A percentile compares a stretch with the other conserved stretches of the same genome.
Conservation (phyloP, 1,140 invertebrate species). For the Drosophila punjabiensis region DNA sequence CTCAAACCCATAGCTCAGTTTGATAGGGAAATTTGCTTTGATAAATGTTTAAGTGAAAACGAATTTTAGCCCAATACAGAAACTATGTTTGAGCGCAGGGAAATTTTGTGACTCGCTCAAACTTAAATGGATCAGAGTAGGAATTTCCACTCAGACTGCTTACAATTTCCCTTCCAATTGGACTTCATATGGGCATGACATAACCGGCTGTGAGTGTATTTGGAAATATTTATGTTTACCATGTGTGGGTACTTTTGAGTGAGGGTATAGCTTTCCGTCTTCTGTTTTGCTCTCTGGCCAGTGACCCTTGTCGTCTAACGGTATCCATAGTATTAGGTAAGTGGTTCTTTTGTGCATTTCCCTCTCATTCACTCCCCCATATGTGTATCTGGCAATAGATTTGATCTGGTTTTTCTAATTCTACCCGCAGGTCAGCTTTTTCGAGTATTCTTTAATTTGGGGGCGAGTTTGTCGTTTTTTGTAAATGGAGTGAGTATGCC, state of each 20-base stretch:
- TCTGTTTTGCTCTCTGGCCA: slow-evolving; percentile 55
- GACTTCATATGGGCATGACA: slow-evolving; percentile 60
- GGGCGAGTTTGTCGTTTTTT: slow-evolving; percentile 7
- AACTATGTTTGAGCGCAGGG: not conserved
- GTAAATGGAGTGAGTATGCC: not conserved
- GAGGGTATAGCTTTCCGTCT: slow-evolving; percentile 42
- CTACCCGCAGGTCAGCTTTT: slow-evolving; percentile 32
- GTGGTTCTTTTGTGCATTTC: slow-evolving; percentile 35
- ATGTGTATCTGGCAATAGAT: not conserved
- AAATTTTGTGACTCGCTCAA: not conserved
- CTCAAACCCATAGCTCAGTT: not conserved
- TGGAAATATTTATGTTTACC: not conserved
- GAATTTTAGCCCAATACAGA: slow-evolving; percentile 15
- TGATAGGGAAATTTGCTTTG: not conserved
- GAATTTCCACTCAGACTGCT: slow-evolving; percentile 2
- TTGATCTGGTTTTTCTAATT: slow-evolving; percentile 33
- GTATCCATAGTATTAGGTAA: slow-evolving; percentile 81
- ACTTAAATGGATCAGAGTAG: not conserved
- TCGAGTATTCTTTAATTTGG: slow-evolving; percentile 10
- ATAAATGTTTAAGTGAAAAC: not conserved
- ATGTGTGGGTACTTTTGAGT: not conserved
- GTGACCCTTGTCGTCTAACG: slow-evolving; percentile 71
- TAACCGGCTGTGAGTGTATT: slow-evolving; percentile 51
- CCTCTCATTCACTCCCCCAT: slow-evolving; percentile 11
- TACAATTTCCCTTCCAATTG: slow-evolving; percentile 53